A percentile compares a stretch with the other conserved stretches of the same genome.
phyloP scores from a whole-genome alignment of 2,113 vertebrate genomes.

The Eulemur macaco region DNA sequence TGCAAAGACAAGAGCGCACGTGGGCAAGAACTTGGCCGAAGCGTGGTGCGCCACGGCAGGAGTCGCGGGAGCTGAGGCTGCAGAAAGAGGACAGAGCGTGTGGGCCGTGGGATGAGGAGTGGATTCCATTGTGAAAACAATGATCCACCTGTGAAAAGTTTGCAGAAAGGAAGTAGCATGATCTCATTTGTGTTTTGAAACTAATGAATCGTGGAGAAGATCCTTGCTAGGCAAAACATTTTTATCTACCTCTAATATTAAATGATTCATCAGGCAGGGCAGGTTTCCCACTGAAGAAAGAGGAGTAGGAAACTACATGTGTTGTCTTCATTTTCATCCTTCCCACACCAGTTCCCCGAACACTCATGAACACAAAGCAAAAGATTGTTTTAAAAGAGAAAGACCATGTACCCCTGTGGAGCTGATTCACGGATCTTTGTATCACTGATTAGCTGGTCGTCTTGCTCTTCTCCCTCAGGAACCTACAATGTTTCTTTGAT shows the following conservation, averaged over 20 bases:
- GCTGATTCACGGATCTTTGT: not conserved
- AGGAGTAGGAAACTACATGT: not conserved
- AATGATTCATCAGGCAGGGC: not conserved
- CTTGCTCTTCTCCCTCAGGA: not conserved
- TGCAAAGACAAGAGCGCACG: not conserved
- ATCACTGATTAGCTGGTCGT: not conserved
- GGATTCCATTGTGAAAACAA: not conserved
- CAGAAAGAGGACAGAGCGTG: not conserved
- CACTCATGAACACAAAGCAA: not conserved
- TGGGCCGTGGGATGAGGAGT: not conserved
- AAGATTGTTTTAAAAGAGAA: not conserved
- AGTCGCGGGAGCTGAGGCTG: not conserved
- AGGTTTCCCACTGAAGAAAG: not conserved
- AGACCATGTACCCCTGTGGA: not conserved
- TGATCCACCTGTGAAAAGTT: not conserved
- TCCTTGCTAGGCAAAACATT: not conserved
- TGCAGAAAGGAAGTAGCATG: not conserved
- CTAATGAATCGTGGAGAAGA: not conserved
- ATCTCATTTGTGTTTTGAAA: not conserved
- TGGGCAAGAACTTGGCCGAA: not conserved
- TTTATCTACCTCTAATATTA: not conserved
- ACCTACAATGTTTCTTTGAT: not conserved
- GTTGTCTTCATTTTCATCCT: not conserved
- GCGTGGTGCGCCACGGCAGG: not conserved
- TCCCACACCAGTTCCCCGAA: not conserved